Base-by-base conservation (phyloP, 1,140 invertebrate genomes). In the Papilio polytes region DNA sequence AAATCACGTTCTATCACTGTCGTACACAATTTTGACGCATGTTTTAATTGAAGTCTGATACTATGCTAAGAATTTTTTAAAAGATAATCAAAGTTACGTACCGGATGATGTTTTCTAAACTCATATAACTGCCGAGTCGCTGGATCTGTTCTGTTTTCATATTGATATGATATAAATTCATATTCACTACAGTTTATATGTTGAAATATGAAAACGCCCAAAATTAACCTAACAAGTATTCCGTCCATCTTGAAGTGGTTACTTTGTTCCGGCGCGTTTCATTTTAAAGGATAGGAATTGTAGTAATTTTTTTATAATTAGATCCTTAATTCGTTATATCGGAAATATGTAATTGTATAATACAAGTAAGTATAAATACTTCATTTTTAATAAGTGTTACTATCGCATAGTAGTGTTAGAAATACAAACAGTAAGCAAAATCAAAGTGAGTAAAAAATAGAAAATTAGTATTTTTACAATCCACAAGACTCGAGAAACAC, bases 141-240 rank as follows among this genome's bases (percentile, higher is more conserved):
- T 13, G 82, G 84, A 22, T 85, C 73, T 12, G 84, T 83, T 80
- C 51, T 66, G 20, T 85, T 85, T 59, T 78, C 76, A 41, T 78
- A 78, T 7, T 22, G 48, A 56, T 77, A 53, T 15, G 74, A 77
- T 18, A 53, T 8, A 77, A 77, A 77, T 59, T 22, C 56, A 4
- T 22, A 8, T 7, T 22, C 56, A 59, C 20, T 59, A 22, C 56
- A 59, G 20, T 7, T 22, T 59, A 59, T 20, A 59, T 59, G 6
- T 59, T 59, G 56, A 22, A 22, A 59, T 22, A 59, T 22, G 2
- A 59, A 59, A 59, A 13, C 7, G 20, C n/a, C n/a, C 56, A 59
- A 59, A 10, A 59, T 22, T 20, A 59, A 59, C 20, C 18, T 15
- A 6, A 59, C 56, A 59, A 59, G 9, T 22, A 20, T 20, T 22